Conservation (phyloP, 2,888 invertebrate genomes). For the Hipparchia sbordonii region DNA sequence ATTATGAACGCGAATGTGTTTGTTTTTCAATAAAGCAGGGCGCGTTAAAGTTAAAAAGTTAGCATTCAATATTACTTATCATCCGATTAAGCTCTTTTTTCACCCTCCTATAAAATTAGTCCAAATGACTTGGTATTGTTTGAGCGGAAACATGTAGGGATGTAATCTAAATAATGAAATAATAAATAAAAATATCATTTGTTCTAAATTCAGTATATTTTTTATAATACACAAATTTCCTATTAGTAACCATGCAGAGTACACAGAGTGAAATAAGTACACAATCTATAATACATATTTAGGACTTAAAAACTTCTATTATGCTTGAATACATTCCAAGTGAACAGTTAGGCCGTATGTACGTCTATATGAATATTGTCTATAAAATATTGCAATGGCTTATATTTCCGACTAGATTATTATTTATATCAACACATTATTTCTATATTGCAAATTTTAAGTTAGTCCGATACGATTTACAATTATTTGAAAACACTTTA, state of each 20-base stretch:
- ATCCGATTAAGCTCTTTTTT: no score
- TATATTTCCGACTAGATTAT: conserved; percentile 80
- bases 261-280: conserved; percentile 45
- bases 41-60: no score
- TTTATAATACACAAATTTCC: conserved; percentile 52
- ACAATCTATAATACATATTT: conserved; percentile 46
- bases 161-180: no score
- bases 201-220: conserved; percentile 57
- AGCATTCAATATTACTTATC: no score
- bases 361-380: conserved; percentile 41
- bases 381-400: conserved; percentile 78
- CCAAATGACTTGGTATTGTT: no score
- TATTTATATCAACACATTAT: conserved; percentile 70
- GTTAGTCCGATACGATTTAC: conserved; percentile 31
- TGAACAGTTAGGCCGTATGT: conserved; percentile 38
- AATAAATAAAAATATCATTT: conserved; percentile 8
- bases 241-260: conserved; percentile 65
- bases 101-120: no score
- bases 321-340: conserved; percentile 39
- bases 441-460: conserved; percentile 61
- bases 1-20: no score
- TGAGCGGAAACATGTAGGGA: no score
- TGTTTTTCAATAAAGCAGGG: no score
- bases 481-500: conserved; percentile 2
- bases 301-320: conserved; percentile 37